Evolutionary conservation across 2,797 vertebrate genomes (phyloP).

Genomic region (Neoniphon sammara): DNA sequence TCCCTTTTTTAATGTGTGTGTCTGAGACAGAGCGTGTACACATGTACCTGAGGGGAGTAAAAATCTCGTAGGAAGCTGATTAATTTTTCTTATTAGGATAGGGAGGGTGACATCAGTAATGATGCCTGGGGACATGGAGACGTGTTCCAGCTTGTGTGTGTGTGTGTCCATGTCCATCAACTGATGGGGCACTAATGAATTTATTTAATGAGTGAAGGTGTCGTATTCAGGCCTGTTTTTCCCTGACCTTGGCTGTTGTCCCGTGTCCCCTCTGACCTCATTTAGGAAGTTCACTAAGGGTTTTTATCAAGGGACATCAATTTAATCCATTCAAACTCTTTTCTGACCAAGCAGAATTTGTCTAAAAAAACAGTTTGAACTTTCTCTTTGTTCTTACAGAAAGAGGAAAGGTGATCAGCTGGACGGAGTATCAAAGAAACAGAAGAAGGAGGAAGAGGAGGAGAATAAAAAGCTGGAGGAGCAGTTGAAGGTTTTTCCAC

Average conservation of each 20-base stretch:
- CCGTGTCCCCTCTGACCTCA: conserved; percentile 45
- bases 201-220: conserved; percentile 41
- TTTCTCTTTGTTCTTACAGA: conserved; percentile 74
- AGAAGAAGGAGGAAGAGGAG: conserved; percentile 91
- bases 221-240: conserved; percentile 14
- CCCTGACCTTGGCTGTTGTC: neutral
- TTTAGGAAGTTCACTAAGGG: conserved; percentile 44
- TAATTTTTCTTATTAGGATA: conserved; percentile 26
- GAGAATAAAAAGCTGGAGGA: conserved; percentile 88
- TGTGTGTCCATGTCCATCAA: conserved; percentile 41
- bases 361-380: neutral
- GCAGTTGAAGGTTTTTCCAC: conserved; percentile 88
- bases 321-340: conserved; percentile 21
- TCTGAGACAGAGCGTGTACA: neutral
- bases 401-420: conserved; percentile 90
- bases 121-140: conserved; percentile 49
- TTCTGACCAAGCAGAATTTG: neutral
- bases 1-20: neutral
- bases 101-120: conserved; percentile 32
- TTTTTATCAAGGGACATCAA: neutral
- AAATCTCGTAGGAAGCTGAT: conserved; percentile 31
- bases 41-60: neutral
- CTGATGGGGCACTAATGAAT: conserved; percentile 65
- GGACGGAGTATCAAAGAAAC: conserved; percentile 87
- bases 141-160: conserved; percentile 64